Percentiles rank a stretch among this genome's conserved stretches.
Conservation (phyloP, 2,888 invertebrate species). For the Portevinia maculata region DNA sequence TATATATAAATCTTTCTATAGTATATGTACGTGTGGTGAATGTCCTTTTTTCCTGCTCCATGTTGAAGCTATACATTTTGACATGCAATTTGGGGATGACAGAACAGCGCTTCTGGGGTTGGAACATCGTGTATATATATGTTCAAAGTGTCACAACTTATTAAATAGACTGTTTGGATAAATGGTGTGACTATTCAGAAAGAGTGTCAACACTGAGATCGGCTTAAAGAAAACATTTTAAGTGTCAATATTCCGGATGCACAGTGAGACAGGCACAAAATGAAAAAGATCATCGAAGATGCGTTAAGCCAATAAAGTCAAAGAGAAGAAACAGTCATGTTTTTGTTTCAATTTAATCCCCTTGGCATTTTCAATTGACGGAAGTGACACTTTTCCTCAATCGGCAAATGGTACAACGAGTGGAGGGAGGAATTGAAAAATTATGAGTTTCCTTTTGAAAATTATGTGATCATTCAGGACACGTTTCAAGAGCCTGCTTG, state of each 20-base stretch:
- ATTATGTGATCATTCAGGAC: conserved; percentile 69
- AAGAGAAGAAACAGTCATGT: conserved; percentile 21
- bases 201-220: conserved; percentile 1
- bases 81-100: conserved; percentile 51
- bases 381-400: conserved; percentile 62
- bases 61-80: conserved; percentile 34
- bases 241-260: conserved; percentile 63
- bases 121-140: conserved; percentile 34
- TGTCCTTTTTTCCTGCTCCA: conserved; percentile 45
- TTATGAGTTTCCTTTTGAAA: conserved; percentile 63
- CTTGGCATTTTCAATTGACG: conserved; percentile 65
- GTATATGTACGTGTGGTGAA: conserved; percentile 10
- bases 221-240: conserved; percentile 62
- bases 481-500: conserved; percentile 60
- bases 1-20: neutral
- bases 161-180: conserved; percentile 72
- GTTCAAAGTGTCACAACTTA: conserved; percentile 69
- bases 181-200: conserved; percentile 39
- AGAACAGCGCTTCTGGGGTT: conserved; percentile 26
- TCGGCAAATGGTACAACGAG: conserved; percentile 4
- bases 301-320: conserved; percentile 69
- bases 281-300: conserved; percentile 58
- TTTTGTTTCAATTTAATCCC: conserved; percentile 64
- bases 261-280: conserved; percentile 5
- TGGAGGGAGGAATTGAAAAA: conserved; percentile 25